These are phyloP conservation scores for Rhinophrynus dorsalis DNA, from an alignment of 2,797 vertebrate species.

Conservation along the genomic window DNA sequence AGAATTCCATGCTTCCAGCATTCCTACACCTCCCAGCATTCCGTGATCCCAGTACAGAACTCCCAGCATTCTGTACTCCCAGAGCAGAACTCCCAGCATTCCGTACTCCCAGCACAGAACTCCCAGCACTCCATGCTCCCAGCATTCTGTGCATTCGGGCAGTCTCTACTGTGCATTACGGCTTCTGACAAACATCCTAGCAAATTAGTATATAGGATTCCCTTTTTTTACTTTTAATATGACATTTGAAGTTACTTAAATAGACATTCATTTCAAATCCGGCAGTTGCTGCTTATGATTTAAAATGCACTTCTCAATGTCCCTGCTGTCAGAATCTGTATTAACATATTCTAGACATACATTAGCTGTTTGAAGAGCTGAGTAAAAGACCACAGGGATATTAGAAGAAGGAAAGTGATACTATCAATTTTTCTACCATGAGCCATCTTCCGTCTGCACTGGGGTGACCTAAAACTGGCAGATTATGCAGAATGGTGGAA, in stretches of 20 bases:
- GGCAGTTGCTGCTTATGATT: constrained; percentile 9
- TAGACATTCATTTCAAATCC: background rate
- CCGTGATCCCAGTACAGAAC: no score
- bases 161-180: no score
- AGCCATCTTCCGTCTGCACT: constrained; percentile 7
- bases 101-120: no score
- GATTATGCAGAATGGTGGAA: constrained; percentile 13
- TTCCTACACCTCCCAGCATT: no score
- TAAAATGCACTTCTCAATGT: constrained; percentile 25
- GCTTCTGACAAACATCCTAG: no score
- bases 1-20: no score
- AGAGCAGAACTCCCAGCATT: no score
- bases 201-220: no score
- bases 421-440: background rate
- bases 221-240: constrained; percentile 3
- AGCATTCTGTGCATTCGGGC: no score
- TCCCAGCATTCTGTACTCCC: no score
- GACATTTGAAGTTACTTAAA: constrained; percentile 1
- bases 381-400: constrained; percentile 22
- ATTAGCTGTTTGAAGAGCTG: constrained; percentile 18
- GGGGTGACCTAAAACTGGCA: constrained; percentile 1
- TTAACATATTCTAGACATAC: constrained; percentile 42
- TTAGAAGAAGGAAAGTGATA: constrained; percentile 13
- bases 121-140: no score
- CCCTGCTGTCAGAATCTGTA: constrained; percentile 10